Evolutionary conservation across 1,140 invertebrate genomes (phyloP).

Genomic region (Bombus confusus): DNA sequence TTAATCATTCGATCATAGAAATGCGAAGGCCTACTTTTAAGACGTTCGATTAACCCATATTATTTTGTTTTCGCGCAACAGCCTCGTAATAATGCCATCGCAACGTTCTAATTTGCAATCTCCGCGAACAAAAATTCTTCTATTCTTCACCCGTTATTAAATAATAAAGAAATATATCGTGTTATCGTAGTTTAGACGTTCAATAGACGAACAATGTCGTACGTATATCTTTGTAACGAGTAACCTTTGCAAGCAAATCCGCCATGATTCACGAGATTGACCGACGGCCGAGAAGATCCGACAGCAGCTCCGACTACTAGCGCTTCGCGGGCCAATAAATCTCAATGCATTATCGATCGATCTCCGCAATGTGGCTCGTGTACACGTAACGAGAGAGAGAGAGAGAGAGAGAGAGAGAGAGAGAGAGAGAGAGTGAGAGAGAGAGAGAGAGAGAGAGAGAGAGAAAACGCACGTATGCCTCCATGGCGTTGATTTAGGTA

Average conservation of each 20-base stretch:
- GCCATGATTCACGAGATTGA: slow-evolving; percentile 67
- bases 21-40: neutral
- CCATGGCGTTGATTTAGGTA: slow-evolving; percentile 60
- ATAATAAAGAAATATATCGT: no score
- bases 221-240: slow-evolving; percentile 45
- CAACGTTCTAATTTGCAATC: no score
- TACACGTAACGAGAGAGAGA: slow-evolving; percentile 36
- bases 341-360: slow-evolving; percentile 68
- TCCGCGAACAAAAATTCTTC: no score
- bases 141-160: no score
- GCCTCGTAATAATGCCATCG: no score
- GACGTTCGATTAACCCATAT: neutral
- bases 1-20: no score
- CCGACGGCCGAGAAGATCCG: slow-evolving; percentile 65
- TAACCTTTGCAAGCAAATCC: slow-evolving; percentile 56
- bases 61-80: neutral
- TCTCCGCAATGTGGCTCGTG: slow-evolving; percentile 13
- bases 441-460: neutral
- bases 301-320: slow-evolving; percentile 57
- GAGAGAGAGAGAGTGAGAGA: no score
- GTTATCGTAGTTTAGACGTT: neutral
- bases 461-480: slow-evolving; percentile 47
- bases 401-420: no score
- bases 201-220: slow-evolving; percentile 11
- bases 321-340: slow-evolving; percentile 67